These are phyloP conservation scores for Cyprinella venusta DNA, from an alignment of 2,797 vertebrate genomes.

Conservation along the genomic window DNA sequence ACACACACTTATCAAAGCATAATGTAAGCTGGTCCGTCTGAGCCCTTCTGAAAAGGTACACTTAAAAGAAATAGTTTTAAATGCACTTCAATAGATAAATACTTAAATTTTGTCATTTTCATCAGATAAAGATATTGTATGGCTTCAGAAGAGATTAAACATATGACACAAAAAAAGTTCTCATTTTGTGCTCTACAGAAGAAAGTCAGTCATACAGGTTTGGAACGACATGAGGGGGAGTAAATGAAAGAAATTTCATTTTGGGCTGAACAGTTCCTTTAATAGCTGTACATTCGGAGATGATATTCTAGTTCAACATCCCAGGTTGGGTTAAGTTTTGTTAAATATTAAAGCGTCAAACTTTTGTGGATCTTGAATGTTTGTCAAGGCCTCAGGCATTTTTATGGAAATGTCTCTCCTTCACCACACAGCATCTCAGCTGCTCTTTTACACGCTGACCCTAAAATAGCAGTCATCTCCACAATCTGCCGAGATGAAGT, in stretches of 20 bases:
- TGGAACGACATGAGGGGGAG: background rate
- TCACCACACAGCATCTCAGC: constrained; percentile 23
- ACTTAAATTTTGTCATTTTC: background rate
- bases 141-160: background rate
- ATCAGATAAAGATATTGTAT: background rate
- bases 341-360: background rate
- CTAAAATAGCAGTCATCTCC: constrained; percentile 76
- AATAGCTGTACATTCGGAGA: background rate
- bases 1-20: background rate
- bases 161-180: too few species aligned
- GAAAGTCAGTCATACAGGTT: background rate
- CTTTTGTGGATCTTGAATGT: constrained; percentile 14
- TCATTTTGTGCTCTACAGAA: background rate
- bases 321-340: background rate
- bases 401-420: background rate
- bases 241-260: background rate
- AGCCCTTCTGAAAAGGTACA: too few species aligned
- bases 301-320: background rate
- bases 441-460: constrained; percentile 63
- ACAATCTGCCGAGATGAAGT: constrained; percentile 68
- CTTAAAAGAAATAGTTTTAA: background rate
- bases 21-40: background rate
- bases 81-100: background rate
- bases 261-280: background rate
- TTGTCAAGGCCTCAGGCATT: background rate